phyloP scores from a whole-genome alignment of 2,113 vertebrate genomes.

The Apistogramma diplotaenia region DNA sequence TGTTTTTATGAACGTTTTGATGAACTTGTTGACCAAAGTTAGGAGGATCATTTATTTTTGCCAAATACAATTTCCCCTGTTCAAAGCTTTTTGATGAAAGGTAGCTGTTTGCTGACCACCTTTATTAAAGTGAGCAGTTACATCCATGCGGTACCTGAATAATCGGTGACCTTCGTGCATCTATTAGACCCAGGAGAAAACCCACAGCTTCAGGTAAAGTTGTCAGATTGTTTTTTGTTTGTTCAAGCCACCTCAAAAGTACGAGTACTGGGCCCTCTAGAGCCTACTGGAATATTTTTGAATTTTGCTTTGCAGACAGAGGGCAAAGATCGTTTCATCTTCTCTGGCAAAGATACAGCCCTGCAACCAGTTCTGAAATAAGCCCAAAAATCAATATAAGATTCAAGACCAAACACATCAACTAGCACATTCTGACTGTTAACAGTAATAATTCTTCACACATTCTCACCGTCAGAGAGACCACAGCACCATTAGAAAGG shows the following conservation, averaged over 20 bases:
- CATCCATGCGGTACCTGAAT: not conserved
- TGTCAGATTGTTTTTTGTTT: not conserved
- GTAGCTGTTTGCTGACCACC: not conserved
- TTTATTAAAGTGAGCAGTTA: not conserved
- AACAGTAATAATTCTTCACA: not conserved
- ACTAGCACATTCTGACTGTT: not conserved
- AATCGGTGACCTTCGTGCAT: not conserved
- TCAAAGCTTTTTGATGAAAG: not conserved
- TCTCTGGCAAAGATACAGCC: slow-evolving; percentile 23
- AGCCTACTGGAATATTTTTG: not conserved
- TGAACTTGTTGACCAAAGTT: not conserved
- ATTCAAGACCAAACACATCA: slow-evolving; percentile 40
- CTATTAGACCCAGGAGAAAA: not conserved
- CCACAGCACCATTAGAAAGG: not conserved
- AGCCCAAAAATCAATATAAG: slow-evolving; percentile 38
- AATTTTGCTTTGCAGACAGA: not conserved
- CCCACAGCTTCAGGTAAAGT: not conserved
- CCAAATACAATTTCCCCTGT: not conserved
- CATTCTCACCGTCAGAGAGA: not conserved
- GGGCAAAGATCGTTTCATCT: slow-evolving; percentile 8
- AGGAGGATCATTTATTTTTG: not conserved
- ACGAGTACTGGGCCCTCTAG: not conserved
- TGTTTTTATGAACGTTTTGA: too few relatives aligned
- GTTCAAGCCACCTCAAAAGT: not conserved
- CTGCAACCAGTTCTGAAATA: slow-evolving; percentile 12